These are phyloP conservation scores for Bacillus rossius DNA, from an alignment of 1,140 invertebrate genomes.

Conservation along the genomic window DNA sequence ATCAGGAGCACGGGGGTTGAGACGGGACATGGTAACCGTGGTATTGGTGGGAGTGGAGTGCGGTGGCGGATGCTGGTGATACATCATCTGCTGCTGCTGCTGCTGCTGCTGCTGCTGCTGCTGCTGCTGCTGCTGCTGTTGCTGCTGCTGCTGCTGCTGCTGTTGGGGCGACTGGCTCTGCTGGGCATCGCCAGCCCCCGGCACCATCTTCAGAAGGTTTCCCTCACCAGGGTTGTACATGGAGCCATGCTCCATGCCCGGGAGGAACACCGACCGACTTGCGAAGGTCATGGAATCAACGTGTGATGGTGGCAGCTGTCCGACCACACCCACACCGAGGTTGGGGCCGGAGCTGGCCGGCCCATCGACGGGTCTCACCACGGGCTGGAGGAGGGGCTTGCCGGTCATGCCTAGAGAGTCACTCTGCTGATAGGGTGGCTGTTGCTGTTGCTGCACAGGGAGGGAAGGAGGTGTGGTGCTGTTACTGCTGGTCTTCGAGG, in stretches of 20 bases:
- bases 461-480: slow-evolving; percentile 28
- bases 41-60: slow-evolving; percentile 38
- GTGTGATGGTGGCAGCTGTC: slow-evolving; percentile 5
- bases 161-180: slow-evolving; percentile 38
- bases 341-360: neutral
- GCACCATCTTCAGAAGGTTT: slow-evolving; percentile 41
- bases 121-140: slow-evolving; percentile 37
- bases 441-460: slow-evolving; percentile 4
- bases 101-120: slow-evolving; percentile 22
- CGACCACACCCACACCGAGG: slow-evolving; percentile 7
- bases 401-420: neutral
- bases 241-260: neutral
- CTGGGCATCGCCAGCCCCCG: slow-evolving; percentile 22
- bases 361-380: no score
- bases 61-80: neutral
- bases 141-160: slow-evolving; percentile 22
- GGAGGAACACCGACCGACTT: neutral
- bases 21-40: slow-evolving; percentile 59
- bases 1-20: slow-evolving; percentile 85
- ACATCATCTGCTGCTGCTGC: slow-evolving; percentile 9
- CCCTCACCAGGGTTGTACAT: slow-evolving; percentile 3
- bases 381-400: no score
- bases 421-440: neutral
- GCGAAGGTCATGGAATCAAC: slow-evolving; percentile 2
- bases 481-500: slow-evolving; percentile 53